Evolutionary conservation across 2,113 vertebrate genomes (phyloP), one percentile per base, ranked within the genome.

Genomic region (Chrysemys picta): DNA sequence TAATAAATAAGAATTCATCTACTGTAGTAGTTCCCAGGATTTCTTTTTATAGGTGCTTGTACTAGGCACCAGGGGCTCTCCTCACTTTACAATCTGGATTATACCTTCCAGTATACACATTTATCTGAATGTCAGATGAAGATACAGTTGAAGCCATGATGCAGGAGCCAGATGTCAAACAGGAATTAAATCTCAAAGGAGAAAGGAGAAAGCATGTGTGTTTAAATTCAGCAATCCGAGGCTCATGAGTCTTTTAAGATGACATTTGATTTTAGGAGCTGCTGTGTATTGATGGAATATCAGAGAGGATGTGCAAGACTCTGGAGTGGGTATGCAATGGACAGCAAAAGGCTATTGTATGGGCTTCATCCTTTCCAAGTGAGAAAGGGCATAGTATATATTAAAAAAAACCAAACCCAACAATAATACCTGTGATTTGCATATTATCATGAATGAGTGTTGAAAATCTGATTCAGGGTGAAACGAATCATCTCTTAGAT

Each of bases 1-100:
- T 97, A 97, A 98, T 97, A 98, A 98, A 97, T 97, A 98, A 96
- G 57, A 90, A 91, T 97, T 95, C 87, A 95, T 97, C 96, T 97
- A 94, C 94, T 88, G 83, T 82, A 92, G 85, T 4, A n/a, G 52
- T 95, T 94, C 87, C 89, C 96, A 95, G 35, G 54, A 69, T 94
- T 97, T 96, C 11, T 94, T 93, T 97, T 38, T 95, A 93, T 95
- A 94, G 59, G 62, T 24, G 25, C 89, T 82, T 82, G 13, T 72
- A 86, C 94, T 95, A 96, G 97, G 92, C 94, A 91, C 90, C 24
- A 90, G 95, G 72, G 82, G 81, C 93, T 96, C 83, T 95, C 75
- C 95, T 95, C 62, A 80, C 80, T 91, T 96, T 85, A 92, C 91
- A 98, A 96, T 92, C 78, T 94, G 91, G 95, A 97, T 97, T 97